A percentile compares a stretch with the other conserved stretches of the same genome.
phyloP scores from a whole-genome alignment of 2,888 invertebrate genomes.

The Spisula subtruncata region DNA sequence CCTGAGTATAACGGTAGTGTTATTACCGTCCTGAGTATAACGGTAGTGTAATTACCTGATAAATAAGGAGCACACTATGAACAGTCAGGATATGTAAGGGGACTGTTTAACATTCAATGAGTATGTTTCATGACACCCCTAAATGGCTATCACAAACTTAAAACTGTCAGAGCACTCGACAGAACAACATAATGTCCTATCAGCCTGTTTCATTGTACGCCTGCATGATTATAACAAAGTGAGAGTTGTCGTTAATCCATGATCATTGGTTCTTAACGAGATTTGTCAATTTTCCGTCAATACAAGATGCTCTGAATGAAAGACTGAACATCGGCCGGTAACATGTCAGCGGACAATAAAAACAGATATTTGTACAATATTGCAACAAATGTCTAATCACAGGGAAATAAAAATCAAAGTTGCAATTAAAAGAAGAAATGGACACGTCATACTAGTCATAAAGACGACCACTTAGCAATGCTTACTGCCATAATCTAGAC shows the following conservation, averaged over 20 bases:
- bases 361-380: neutral
- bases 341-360: slow-evolving; percentile 12
- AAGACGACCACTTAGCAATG: neutral
- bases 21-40: no score
- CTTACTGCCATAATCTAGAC: neutral
- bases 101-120: neutral
- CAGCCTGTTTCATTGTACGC: neutral
- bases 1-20: no score
- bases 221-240: neutral
- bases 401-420: neutral
- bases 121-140: neutral
- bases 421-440: neutral
- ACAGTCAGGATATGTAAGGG: neutral
- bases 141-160: neutral
- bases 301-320: neutral
- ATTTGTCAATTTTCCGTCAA: neutral
- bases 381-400: neutral
- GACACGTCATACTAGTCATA: neutral
- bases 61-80: neutral
- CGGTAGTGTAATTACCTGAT: neutral
- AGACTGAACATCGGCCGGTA: neutral
- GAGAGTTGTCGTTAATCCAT: neutral
- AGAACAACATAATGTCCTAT: neutral
- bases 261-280: neutral
- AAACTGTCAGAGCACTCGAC: neutral